These are phyloP conservation scores for Takifugu rubripes DNA, from an alignment of 2,797 vertebrate species.

Conservation along the genomic window DNA sequence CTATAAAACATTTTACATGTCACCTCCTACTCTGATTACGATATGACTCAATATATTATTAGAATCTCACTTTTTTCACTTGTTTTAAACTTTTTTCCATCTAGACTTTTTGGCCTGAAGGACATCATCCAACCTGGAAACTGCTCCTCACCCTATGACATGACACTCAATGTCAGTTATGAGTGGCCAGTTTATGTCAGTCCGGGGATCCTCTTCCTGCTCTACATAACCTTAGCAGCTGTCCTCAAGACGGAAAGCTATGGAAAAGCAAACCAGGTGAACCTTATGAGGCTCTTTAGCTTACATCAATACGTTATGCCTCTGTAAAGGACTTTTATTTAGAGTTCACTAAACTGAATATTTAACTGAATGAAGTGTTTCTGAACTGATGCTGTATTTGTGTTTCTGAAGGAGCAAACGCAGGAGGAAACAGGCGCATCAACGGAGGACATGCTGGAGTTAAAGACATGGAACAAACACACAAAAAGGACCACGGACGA, in stretches of 20 bases:
- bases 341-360: background rate
- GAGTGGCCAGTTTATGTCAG: slow-evolving; percentile 89
- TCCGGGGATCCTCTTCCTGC: slow-evolving; percentile 86
- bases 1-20: too few relatives aligned
- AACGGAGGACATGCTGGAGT: slow-evolving; percentile 60
- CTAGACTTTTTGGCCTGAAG: slow-evolving; percentile 89
- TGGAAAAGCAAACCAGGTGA: slow-evolving; percentile 57
- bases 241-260: slow-evolving; percentile 81
- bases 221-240: slow-evolving; percentile 78
- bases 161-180: slow-evolving; percentile 77
- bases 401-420: slow-evolving; percentile 15
- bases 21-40: too few relatives aligned
- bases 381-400: slow-evolving; percentile 17
- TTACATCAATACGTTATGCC: too few relatives aligned
- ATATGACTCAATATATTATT: too few relatives aligned
- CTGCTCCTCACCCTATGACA: slow-evolving; percentile 77
- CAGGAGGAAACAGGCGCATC: background rate
- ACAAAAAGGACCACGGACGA: slow-evolving; percentile 61
- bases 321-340: background rate
- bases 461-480: slow-evolving; percentile 64
- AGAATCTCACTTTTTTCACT: background rate
- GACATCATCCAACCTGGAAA: slow-evolving; percentile 81
- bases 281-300: too few relatives aligned
- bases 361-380: background rate
- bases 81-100: slow-evolving; percentile 2